Conservation (phyloP, 2,797 vertebrate species). For the Acanthornis magna region DNA sequence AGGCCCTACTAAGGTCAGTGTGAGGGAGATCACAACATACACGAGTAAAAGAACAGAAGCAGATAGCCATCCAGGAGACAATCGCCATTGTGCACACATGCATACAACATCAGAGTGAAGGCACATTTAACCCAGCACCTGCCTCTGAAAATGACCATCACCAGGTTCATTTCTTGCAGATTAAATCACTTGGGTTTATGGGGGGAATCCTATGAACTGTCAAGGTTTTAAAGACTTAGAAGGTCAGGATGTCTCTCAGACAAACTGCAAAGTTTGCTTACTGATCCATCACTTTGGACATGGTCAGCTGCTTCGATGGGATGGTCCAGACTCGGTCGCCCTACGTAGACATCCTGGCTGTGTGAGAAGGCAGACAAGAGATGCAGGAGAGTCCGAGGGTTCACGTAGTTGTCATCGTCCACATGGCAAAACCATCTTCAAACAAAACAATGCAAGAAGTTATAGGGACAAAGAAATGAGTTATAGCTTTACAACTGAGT, state of each 20-base stretch:
- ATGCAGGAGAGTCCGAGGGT: conserved; percentile 81
- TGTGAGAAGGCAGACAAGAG: conserved; percentile 90
- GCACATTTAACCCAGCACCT: not conserved
- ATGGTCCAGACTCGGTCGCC: conserved; percentile 93
- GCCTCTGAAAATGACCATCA: not conserved
- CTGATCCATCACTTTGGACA: conserved; percentile 87
- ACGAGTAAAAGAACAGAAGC: not conserved
- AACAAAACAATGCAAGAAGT: not conserved
- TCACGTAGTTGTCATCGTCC: conserved; percentile 97
- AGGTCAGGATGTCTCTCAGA: not conserved
- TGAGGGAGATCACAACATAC: not conserved
- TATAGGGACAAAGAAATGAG: not conserved
- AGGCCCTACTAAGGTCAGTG: not conserved
- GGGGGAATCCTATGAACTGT: not conserved
- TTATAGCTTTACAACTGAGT: not conserved
- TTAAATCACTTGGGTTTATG: not conserved
- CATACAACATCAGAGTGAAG: not conserved
- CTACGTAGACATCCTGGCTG: conserved; percentile 92
- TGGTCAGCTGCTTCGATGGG: conserved; percentile 92
- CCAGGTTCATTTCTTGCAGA: not conserved
- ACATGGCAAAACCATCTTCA: conserved; percentile 98
- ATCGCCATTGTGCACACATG: not conserved
- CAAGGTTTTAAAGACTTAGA: not conserved
- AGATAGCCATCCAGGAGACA: not conserved
- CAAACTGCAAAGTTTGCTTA: conserved; percentile 68